Conservation (phyloP, 37 sponge, comb jelly and placozoan species). For the Lycopodina hypogea region DNA sequence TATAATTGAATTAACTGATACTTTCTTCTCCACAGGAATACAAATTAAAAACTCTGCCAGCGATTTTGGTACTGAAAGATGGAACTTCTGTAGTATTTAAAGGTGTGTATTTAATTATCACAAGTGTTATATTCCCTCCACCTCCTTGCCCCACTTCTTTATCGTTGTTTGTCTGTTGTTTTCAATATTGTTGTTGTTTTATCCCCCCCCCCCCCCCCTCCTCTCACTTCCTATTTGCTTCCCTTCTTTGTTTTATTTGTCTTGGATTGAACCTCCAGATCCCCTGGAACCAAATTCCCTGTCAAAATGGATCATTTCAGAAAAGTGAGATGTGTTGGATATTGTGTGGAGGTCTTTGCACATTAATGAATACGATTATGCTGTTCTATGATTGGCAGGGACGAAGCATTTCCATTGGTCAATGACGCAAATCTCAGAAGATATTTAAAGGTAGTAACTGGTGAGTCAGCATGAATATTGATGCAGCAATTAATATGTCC, state of each 20-base stretch:
- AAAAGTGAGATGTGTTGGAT: constrained; percentile 15
- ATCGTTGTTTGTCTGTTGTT: neutral
- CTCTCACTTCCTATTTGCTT: neutral
- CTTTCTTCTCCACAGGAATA: constrained; percentile 3
- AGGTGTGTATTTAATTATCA: constrained; percentile 22
- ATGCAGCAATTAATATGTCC: too few species aligned
- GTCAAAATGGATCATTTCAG: constrained; percentile 14
- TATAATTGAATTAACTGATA: too few species aligned
- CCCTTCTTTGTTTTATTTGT: neutral
- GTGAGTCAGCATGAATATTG: constrained; percentile 11
- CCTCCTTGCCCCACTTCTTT: neutral
- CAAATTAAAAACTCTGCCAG: constrained; percentile 20
- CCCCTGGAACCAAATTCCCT: constrained; percentile 4
- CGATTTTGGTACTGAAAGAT: constrained; percentile 49
- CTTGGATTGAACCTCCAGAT: neutral
- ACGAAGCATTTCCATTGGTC: constrained; percentile 32
- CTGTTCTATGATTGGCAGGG: neutral
- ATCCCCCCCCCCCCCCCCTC: neutral
- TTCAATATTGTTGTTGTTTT: neutral
- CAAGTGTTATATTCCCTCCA: neutral
- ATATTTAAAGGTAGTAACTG: constrained; percentile 6
- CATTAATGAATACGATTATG: too few species aligned
- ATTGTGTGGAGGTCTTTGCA: too few species aligned
- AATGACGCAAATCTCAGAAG: constrained; percentile 18
- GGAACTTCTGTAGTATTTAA: constrained; percentile 13